Percentiles rank a stretch among this genome's conserved stretches.
Evolutionary conservation across 2,113 vertebrate genomes (phyloP).

Genomic region (Acanthisitta chloris): DNA sequence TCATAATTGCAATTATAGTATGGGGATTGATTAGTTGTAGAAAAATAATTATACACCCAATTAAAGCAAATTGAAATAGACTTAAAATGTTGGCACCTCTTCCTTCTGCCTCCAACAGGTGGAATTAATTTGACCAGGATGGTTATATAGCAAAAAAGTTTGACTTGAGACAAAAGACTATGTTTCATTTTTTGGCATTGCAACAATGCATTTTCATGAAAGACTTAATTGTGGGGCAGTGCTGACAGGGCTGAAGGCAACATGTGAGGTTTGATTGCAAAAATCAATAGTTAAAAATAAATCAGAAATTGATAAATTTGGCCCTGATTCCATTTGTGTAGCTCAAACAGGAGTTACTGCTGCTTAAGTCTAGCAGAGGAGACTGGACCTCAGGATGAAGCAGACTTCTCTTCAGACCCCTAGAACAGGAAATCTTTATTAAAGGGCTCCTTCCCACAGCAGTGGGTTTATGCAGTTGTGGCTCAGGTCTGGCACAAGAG

Average conservation of each 20-base stretch:
- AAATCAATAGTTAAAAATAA: slow-evolving; percentile 14
- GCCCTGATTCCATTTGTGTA: background rate
- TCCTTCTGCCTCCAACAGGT: background rate
- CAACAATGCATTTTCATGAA: background rate
- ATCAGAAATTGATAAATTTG: background rate
- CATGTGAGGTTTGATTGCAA: background rate
- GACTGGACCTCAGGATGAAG: background rate
- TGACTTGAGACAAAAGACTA: background rate
- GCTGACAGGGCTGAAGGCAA: background rate
- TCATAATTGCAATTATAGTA: slow-evolving; percentile 30
- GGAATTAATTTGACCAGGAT: background rate
- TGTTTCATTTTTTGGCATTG: background rate
- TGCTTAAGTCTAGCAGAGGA: background rate
- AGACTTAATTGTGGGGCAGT: background rate
- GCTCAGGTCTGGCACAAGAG: background rate
- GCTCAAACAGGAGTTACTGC: background rate
- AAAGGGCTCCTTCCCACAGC: background rate
- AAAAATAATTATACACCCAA: slow-evolving; percentile 42
- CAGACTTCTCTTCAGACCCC: background rate
- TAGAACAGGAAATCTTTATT: background rate
- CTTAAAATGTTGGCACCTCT: slow-evolving; percentile 1
- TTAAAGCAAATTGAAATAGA: slow-evolving; percentile 33
- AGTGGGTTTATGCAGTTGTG: background rate
- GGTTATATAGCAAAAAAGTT: background rate
- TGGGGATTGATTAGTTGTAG: slow-evolving; percentile 27